Conservation (phyloP, 2,797 vertebrate genomes). For the Pangasius mekongensis region DNA sequence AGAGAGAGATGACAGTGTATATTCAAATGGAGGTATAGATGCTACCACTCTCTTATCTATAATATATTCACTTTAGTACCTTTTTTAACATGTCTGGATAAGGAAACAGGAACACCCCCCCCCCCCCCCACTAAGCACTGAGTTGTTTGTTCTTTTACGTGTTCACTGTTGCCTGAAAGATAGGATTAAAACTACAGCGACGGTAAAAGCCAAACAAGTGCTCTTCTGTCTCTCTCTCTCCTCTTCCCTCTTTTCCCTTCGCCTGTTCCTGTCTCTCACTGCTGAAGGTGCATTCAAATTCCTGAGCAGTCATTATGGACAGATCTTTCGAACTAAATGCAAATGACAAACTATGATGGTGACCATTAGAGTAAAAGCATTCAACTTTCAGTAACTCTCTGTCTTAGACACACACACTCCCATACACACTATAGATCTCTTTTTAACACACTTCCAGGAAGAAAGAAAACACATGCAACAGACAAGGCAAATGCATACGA, state of each 20-base stretch:
- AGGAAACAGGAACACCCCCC: conserved; percentile 34
- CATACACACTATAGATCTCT: conserved; percentile 10
- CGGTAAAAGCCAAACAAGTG: not conserved
- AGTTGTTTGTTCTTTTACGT: conserved; percentile 78
- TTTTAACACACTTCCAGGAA: conserved; percentile 60
- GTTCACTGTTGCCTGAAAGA: conserved; percentile 68
- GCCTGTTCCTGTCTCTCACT: not conserved
- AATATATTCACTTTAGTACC: conserved; percentile 78
- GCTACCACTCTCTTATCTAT: conserved; percentile 67
- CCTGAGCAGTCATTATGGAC: not conserved
- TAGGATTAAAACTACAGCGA: conserved; percentile 28
- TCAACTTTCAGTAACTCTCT: not conserved
- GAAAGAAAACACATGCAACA: conserved; percentile 23
- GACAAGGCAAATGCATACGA: conserved; percentile 45
- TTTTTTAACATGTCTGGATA: conserved; percentile 12
- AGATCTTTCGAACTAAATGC: not conserved
- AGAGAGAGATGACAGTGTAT: not conserved
- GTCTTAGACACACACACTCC: conserved; percentile 16
- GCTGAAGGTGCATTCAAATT: not conserved
- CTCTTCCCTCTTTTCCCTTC: not conserved
- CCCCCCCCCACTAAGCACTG: conserved; percentile 67
- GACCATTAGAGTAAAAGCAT: conserved; percentile 29
- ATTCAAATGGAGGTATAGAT: not conserved
- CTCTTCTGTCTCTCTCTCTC: not conserved
- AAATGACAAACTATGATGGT: conserved; percentile 26